Base-by-base conservation (phyloP, 2,888 invertebrate genomes). In the Oxystoma pomonae region DNA sequence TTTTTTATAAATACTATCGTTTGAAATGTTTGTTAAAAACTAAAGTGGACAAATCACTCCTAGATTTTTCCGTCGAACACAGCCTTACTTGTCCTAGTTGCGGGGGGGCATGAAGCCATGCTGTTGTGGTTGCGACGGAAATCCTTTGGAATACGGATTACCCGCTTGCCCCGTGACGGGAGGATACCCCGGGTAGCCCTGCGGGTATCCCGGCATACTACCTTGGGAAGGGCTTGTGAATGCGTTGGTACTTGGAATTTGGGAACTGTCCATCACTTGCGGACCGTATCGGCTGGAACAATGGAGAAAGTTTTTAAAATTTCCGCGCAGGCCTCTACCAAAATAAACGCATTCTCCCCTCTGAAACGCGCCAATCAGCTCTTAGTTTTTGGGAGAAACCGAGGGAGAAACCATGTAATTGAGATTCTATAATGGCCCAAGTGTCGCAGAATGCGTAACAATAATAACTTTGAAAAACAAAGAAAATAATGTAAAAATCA, bases 61-160 rank as follows among this genome's bases (percentile, higher is more conserved):
- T 7, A 35, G 35, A 35, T 35, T 35, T 35, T 35, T 35, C 12
- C 35, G 35, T 35, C 35, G 35, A 35, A 35, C 35, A 35, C 35
- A 35, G 35, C 35, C 35, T 35, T 35, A 7, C 12, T 35, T 35
- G 35, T 35, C 35, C 65, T 71, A 75, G 64, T 75, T 74, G 66
- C 77, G 78, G 49, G 78, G 77, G 18, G 77, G 79, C 70, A 78
- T 73, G 68, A 75, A 78, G 9, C 71, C 74, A 55, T 73, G 73
- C 61, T 78, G 79, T 60, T 73, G 74, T 18, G 74, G 72, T 2
- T 75, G 75, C 67, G 77, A 77, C 20, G 73, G 74, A 63, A 75
- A 79, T 52, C 74, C 73, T 68, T 79, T 79, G 1, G 78, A 75
- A 65, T 79, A 79, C 5, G 79, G 79, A 65, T 79, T 79, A 35